Evolutionary conservation across 2,797 vertebrate species (phyloP).

Genomic region (Adrianichthys oophorus): DNA sequence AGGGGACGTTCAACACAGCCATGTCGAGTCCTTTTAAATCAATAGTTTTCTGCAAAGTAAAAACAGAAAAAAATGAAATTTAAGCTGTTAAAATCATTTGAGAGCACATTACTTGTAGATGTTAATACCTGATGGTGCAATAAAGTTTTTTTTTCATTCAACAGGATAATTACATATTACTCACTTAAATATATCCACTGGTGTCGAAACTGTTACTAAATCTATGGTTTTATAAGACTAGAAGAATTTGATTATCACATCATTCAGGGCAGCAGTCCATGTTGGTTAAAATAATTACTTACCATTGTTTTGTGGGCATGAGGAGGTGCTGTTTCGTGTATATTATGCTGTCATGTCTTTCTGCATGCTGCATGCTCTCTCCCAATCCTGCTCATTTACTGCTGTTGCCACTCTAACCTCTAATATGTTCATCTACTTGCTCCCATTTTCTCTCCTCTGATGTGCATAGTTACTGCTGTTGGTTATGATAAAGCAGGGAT

Average conservation of each 20-base stretch:
- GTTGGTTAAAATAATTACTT: conserved; percentile 38
- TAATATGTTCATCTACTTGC: conserved; percentile 17
- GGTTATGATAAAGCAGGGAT: too few relatives aligned
- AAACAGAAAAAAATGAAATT: too few relatives aligned
- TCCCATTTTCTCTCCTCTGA: conserved; percentile 12
- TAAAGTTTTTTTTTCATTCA: too few relatives aligned
- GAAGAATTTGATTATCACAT: conserved; percentile 18
- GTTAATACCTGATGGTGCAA: too few relatives aligned
- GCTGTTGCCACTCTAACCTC: conserved; percentile 21
- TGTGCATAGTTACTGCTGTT: conserved; percentile 23
- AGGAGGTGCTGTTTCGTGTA: conserved; percentile 7
- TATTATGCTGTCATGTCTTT: conserved; percentile 15
- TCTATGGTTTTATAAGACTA: conserved; percentile 20
- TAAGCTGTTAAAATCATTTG: too few relatives aligned
- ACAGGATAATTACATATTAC: too few relatives aligned
- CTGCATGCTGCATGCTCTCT: conserved; percentile 20
- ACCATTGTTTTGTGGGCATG: conserved; percentile 18
- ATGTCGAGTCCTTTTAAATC: too few relatives aligned
- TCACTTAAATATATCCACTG: neutral
- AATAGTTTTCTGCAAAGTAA: too few relatives aligned
- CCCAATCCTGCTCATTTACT: conserved; percentile 20
- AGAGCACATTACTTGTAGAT: too few relatives aligned
- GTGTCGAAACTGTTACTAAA: neutral
- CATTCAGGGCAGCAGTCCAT: conserved; percentile 39
- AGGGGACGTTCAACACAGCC: too few relatives aligned